phyloP scores from a whole-genome alignment of 1,140 invertebrate species.

The Ceratosolen solmsi region DNA sequence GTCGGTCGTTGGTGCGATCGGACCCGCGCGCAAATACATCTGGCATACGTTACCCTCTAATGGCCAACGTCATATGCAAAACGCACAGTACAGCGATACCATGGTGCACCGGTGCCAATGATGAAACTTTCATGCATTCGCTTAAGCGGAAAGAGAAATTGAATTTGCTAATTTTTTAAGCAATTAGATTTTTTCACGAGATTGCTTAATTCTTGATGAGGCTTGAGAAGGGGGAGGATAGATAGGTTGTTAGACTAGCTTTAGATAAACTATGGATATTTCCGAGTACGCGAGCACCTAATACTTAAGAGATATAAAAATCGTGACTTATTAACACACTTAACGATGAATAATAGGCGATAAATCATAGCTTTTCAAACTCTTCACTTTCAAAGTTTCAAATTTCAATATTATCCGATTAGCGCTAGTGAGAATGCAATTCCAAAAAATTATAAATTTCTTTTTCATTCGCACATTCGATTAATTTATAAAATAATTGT shows the following conservation, averaged over 20 bases:
- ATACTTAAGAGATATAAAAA: no score
- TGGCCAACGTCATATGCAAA: conserved; percentile 16
- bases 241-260: not conserved
- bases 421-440: no score
- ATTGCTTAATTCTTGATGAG: not conserved
- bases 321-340: no score
- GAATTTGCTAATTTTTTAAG: conserved; percentile 6
- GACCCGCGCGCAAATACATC: conserved; percentile 13
- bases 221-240: not conserved
- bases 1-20: not conserved
- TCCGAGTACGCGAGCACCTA: not conserved
- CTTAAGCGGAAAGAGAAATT: conserved; percentile 13
- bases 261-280: not conserved
- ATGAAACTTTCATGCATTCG: not conserved
- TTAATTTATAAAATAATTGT: no score
- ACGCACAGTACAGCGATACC: not conserved
- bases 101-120: not conserved
- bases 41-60: conserved; percentile 20
- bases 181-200: not conserved
- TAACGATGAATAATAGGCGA: no score
- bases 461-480: no score
- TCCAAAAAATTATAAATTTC: no score
- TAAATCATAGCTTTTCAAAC: no score
- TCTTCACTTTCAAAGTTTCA: no score
- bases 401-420: no score